These are phyloP conservation scores for Bathynomus jamesi DNA, from an alignment of 1,140 invertebrate genomes.

Conservation along the genomic window DNA sequence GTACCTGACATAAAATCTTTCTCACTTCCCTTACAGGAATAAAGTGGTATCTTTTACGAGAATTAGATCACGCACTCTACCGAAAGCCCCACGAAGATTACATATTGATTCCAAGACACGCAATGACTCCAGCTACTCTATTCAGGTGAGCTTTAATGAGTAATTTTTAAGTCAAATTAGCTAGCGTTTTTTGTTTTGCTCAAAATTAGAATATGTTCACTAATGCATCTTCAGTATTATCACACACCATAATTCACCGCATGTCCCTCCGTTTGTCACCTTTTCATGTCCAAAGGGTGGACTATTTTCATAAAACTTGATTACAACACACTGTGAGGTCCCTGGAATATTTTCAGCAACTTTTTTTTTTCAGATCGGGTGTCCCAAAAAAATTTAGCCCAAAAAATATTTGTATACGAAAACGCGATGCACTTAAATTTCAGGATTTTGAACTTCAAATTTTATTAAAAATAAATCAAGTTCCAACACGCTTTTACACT, in stretches of 20 bases:
- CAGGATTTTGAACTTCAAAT: too few species aligned
- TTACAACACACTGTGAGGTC: too few species aligned
- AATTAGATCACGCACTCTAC: conserved; percentile 43
- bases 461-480: too few species aligned
- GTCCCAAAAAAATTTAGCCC: too few species aligned
- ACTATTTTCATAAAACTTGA: too few species aligned
- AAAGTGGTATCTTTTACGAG: conserved; percentile 44
- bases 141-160: conserved; percentile 41
- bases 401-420: too few species aligned
- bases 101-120: conserved; percentile 42
- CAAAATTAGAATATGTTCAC: neutral
- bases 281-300: neutral
- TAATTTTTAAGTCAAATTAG: neutral
- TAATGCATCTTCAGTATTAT: neutral
- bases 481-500: too few species aligned
- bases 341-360: too few species aligned
- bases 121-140: conserved; percentile 41
- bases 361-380: too few species aligned
- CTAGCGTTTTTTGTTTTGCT: neutral
- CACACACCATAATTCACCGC: neutral
- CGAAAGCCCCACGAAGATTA: conserved; percentile 41
- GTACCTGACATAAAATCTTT: neutral
- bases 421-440: too few species aligned
- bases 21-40: conserved; percentile 41
- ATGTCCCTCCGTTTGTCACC: too few species aligned